A percentile compares a stretch with the other conserved stretches of the same genome.
phyloP scores from a whole-genome alignment of 2,797 vertebrate genomes.

The Darevskia mixta region DNA sequence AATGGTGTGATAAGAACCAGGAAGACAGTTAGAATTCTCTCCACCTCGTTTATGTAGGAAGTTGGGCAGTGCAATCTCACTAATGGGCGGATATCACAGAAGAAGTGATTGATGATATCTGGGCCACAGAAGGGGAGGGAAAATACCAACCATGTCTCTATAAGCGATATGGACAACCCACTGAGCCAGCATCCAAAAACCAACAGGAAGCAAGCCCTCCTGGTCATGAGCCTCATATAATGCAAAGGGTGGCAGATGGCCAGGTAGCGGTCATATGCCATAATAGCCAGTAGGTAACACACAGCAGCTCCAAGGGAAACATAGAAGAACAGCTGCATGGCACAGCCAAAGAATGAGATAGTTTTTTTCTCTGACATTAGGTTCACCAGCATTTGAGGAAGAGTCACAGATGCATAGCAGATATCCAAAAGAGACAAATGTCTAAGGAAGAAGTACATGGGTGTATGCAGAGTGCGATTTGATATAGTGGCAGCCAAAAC shows the following conservation, averaged over 20 bases:
- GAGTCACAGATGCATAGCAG: slow-evolving; percentile 63
- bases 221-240: slow-evolving; percentile 58
- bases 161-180: slow-evolving; percentile 48
- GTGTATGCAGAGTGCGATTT: slow-evolving; percentile 50
- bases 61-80: slow-evolving; percentile 42
- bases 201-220: slow-evolving; percentile 27
- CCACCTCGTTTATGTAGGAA: slow-evolving; percentile 16
- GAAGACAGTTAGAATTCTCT: slow-evolving; percentile 1
- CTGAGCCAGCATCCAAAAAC: slow-evolving; percentile 43
- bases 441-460: slow-evolving; percentile 74
- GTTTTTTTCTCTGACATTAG: slow-evolving; percentile 48
- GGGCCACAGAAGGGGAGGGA: slow-evolving; percentile 49
- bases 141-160: slow-evolving; percentile 46
- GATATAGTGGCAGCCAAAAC: slow-evolving; percentile 46
- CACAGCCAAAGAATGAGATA: slow-evolving; percentile 63
- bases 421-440: slow-evolving; percentile 67
- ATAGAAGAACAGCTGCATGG: slow-evolving; percentile 69
- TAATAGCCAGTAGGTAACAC: slow-evolving; percentile 52
- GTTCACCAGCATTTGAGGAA: slow-evolving; percentile 67
- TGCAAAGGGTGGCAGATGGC: slow-evolving; percentile 57
- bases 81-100: slow-evolving; percentile 58
- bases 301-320: slow-evolving; percentile 19
- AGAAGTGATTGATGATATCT: slow-evolving; percentile 54
- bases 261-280: slow-evolving; percentile 53
- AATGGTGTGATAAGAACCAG: neutral